These are phyloP conservation scores for Trissolcus japonicus DNA, from an alignment of 2,888 invertebrate genomes.

Conservation along the genomic window DNA sequence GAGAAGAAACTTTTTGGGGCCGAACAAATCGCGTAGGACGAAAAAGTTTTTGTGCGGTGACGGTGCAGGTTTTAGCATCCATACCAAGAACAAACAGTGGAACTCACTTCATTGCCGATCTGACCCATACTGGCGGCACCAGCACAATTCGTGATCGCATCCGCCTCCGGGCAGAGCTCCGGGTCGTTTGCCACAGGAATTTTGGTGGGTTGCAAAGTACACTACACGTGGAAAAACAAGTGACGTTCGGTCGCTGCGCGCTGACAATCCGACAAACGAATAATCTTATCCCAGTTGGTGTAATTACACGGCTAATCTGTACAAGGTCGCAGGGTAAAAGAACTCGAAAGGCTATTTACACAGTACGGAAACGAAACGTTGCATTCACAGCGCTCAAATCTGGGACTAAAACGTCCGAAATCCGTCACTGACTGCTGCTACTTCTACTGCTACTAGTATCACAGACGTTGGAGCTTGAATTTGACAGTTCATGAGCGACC, in stretches of 20 bases:
- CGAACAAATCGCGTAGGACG: not conserved
- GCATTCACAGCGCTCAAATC: slow-evolving; percentile 34
- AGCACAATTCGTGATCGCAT: slow-evolving; percentile 66
- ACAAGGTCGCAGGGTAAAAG: not conserved
- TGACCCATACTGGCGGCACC: slow-evolving; percentile 72
- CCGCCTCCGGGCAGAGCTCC: slow-evolving; percentile 69
- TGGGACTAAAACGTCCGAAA: slow-evolving; percentile 66
- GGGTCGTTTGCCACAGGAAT: slow-evolving; percentile 73
- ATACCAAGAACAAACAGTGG: slow-evolving; percentile 4
- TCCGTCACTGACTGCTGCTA: slow-evolving; percentile 67
- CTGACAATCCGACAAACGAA: not conserved
- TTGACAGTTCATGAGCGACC: slow-evolving; percentile 50
- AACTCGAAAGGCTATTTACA: slow-evolving; percentile 7
- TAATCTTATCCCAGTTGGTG: not conserved
- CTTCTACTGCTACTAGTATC: slow-evolving; percentile 63
- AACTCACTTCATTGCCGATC: slow-evolving; percentile 74
- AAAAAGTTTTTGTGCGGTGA: not conserved
- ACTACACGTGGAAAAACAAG: slow-evolving; percentile 22
- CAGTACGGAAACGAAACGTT: not conserved
- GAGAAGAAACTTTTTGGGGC: not conserved
- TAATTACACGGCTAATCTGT: not conserved
- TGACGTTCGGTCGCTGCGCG: not conserved
- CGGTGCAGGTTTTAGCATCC: not conserved
- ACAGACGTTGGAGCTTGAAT: slow-evolving; percentile 61
- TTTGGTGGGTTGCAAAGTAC: slow-evolving; percentile 61